phyloP scores from a whole-genome alignment of 1,140 invertebrate genomes.

The Pseudomyrmex pallidus region DNA sequence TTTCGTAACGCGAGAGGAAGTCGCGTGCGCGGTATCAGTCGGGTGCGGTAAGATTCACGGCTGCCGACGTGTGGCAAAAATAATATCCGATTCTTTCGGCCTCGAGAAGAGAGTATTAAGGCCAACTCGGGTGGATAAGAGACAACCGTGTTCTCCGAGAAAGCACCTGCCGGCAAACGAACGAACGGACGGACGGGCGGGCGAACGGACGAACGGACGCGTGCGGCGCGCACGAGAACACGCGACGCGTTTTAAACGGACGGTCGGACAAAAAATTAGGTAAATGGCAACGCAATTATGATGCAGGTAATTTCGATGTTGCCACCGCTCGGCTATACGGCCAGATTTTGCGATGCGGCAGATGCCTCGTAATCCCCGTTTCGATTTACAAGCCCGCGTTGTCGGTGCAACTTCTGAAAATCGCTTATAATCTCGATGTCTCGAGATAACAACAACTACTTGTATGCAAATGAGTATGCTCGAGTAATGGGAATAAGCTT shows the following conservation, averaged over 20 bases:
- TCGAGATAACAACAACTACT: conserved; percentile 15
- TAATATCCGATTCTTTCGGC: conserved; percentile 3
- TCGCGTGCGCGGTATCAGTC: not conserved
- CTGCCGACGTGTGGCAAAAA: not conserved
- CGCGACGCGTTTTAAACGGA: conserved; percentile 60
- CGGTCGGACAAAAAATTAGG: conserved; percentile 68
- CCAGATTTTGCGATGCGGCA: conserved; percentile 58
- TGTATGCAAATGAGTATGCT: not conserved
- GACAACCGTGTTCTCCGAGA: conserved; percentile 20
- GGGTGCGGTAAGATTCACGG: not conserved
- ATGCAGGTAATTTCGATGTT: conserved; percentile 50
- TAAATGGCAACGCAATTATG: conserved; percentile 72
- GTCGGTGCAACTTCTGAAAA: not conserved
- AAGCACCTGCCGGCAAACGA: conserved; percentile 58
- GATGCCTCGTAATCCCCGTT: conserved; percentile 34
- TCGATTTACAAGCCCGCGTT: conserved; percentile 6
- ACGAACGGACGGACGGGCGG: not conserved
- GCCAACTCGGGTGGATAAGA: conserved; percentile 29
- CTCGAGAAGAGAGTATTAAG: conserved; percentile 41
- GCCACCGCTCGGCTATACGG: conserved; percentile 20
- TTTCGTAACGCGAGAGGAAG: conserved; percentile 4
- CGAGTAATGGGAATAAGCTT: not conserved
- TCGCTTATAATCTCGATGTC: conserved; percentile 14
- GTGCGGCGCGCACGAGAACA: conserved; percentile 32
- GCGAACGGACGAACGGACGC: conserved; percentile 44